Conservation (phyloP, 2,113 vertebrate genomes). For the Misgurnus anguillicaudatus region DNA sequence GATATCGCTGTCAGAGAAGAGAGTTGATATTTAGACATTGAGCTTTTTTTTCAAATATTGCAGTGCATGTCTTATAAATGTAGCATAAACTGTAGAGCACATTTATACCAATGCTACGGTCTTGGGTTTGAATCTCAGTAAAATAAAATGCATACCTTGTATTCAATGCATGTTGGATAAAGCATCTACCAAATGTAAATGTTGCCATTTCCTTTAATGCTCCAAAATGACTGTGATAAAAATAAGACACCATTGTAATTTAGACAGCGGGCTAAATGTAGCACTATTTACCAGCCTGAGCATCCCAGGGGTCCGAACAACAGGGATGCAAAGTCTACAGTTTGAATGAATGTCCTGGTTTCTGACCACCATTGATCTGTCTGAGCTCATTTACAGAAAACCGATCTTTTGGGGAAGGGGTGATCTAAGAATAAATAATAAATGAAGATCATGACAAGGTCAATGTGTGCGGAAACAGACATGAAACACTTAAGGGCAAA, state of each 20-base stretch:
- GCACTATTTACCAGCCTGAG: slow-evolving; percentile 32
- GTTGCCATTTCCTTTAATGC: neutral
- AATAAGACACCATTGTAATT: neutral
- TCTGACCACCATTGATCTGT: slow-evolving; percentile 45
- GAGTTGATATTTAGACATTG: slow-evolving; percentile 12
- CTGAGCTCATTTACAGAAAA: slow-evolving; percentile 51
- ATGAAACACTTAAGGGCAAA: slow-evolving; percentile 27
- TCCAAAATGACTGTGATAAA: neutral
- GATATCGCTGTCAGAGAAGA: slow-evolving; percentile 81
- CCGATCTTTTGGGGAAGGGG: slow-evolving; percentile 44
- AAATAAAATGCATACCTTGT: too few species aligned
- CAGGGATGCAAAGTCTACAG: slow-evolving; percentile 27
- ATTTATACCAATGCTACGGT: neutral
- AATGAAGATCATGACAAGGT: slow-evolving; percentile 55
- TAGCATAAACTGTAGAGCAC: neutral
- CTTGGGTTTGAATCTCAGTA: too few species aligned
- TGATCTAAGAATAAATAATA: slow-evolving; percentile 58
- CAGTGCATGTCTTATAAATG: neutral
- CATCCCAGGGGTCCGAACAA: slow-evolving; percentile 16
- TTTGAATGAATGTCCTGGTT: slow-evolving; percentile 28
- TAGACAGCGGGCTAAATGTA: slow-evolving; percentile 32
- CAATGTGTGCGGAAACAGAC: slow-evolving; percentile 21
- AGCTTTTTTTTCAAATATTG: neutral
- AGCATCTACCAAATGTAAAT: too few species aligned
- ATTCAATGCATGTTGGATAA: too few species aligned